These are phyloP conservation scores for Erithacus rubecula DNA, from an alignment of 2,797 vertebrate species.

Conservation along the genomic window DNA sequence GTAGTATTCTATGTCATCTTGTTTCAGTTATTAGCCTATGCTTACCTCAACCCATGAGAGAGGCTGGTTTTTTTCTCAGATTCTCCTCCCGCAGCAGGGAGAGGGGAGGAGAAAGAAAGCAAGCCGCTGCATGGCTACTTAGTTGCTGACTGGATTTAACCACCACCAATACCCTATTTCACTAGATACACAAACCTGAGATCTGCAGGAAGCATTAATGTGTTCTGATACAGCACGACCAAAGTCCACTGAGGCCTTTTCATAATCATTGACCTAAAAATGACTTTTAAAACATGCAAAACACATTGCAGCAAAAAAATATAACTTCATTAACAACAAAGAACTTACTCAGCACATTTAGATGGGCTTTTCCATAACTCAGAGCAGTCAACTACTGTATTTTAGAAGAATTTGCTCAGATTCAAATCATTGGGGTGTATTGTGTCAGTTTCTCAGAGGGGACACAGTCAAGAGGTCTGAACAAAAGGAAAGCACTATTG, in stretches of 20 bases:
- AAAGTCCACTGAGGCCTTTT: neutral
- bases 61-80: neutral
- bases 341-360: neutral
- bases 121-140: neutral
- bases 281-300: neutral
- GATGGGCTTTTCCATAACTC: neutral
- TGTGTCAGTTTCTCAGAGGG: neutral
- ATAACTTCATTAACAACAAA: neutral
- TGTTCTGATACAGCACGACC: neutral
- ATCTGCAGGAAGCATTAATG: neutral
- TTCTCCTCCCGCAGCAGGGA: neutral
- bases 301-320: neutral
- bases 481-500: neutral
- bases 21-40: neutral
- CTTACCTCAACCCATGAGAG: neutral
- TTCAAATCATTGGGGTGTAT: neutral
- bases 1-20: neutral
- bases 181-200: neutral
- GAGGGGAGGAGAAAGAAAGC: fast-evolving
- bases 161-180: neutral
- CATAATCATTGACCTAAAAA: neutral
- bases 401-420: neutral
- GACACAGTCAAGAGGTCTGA: neutral
- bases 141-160: neutral
- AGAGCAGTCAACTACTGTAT: neutral